Base-by-base conservation (phyloP, 2,888 invertebrate genomes). In the Luperina testacea region DNA sequence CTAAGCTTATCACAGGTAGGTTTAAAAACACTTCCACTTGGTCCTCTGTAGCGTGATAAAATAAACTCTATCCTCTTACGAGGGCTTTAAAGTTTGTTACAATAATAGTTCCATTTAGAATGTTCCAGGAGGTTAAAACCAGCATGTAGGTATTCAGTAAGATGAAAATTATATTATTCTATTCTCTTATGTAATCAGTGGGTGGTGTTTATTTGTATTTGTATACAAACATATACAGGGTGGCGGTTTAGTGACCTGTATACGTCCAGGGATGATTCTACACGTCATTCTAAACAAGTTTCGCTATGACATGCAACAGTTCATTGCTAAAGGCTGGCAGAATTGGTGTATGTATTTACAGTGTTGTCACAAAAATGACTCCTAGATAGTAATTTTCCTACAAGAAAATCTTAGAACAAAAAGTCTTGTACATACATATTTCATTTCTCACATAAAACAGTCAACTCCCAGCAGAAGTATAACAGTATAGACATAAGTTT, bases 401-500 rank as follows among this genome's bases (percentile, higher is more conserved):
- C 11, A 57, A 64, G 32, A 53, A 64, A 8, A 15, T 78, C n/a
- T n/a, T 53, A 38, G 24, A 24, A 72, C 11, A 82, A 80, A 75
- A 82, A 61, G 6, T 59, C 48, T 32, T 76, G 42, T 11, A 68
- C 45, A 51, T 73, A 48, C 27, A 51, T 70, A 48, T 51, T 48
- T 69, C 63, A 80, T 59, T 68, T 71, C 13, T 38, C 8, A 38
- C 63, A 82, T 77, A 74, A 38, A 74, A 72, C 73, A 72, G 64
- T 61, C 38, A 83, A 80, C 61, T 75, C 61, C 75, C 68, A 71
- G 42, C 32, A 82, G 82, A 80, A 75, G 69, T 78, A 80, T 81
- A 79, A 77, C 70, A 74, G 42, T 67, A 77, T 83, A 86, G 77
- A 74, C 77, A 81, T 71, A 88, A 87, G 85, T 87, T 88, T 87